Evolutionary conservation across 1,140 invertebrate species (phyloP), one percentile per base, ranked within the genome.

Genomic region (Eulimnadia texana): DNA sequence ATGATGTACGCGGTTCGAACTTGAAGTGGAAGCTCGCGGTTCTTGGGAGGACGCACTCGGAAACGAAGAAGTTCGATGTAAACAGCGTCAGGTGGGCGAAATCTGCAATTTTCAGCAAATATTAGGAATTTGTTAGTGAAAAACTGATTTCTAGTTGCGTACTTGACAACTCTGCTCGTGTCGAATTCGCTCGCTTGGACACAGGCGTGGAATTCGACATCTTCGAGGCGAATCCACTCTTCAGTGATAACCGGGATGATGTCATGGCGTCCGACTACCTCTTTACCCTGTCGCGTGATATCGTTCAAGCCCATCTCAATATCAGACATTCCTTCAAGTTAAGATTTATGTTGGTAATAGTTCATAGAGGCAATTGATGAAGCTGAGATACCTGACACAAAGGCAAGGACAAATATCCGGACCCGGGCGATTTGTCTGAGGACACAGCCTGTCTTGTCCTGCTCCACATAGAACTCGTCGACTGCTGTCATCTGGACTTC

Each of bases 161-260:
- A 91, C 88, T 89, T 93, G 64, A 98, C 92, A 63, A 90, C 89
- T 73, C 90, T 85, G 3, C 86, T 86, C 61, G 84, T 84, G 60
- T 93, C 84, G 73, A 94, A 99, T 66, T 93, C 90, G 57, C 92
- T 84, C 66, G 86, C 84, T 70, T 96, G 86, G 9, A 99, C 88
- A 71, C 89, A 92, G 42, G 84, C 84, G 75, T 98, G 94, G 72
- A 99, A 97, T 72, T 98, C 93, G 0, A 90, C 81, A 23, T 85
- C 82, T 76, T 99, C 94, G 3, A 98, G 80, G 50, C 90, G 82
- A 68, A 99, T 99, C 97, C 97, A 99, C 75, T 99, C 93, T 75
- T 99, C 97, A 0, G 97, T 99, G 60, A 93, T 90, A 28, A 99
- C 94, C 9, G 96, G 96, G 68, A 99, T 95, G 70, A 99, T 99